Base-by-base conservation (phyloP, 1,140 invertebrate species). In the Ladona fulva region DNA sequence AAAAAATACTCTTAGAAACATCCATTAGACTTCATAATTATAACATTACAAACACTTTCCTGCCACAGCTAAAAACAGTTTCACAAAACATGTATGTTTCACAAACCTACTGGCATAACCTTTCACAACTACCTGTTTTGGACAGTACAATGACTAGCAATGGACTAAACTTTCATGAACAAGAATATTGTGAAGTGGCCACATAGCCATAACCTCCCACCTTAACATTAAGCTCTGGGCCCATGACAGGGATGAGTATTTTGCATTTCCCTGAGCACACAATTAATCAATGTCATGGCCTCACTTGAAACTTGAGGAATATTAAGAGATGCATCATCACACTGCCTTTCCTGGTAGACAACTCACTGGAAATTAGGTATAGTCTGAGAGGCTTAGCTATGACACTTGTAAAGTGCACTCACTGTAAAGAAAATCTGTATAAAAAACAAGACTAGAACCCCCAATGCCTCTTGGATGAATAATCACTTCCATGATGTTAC, bases 1-100 rank as follows among this genome's bases (percentile, higher is more conserved):
- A 6, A 66, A 52, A 66, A 66, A 66, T 66, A 66, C 52, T 66
- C n/a, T 66, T 66, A 66, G 52, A 66, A 66, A 66, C 52, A 66
- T 66, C n/a, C 14, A 66, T 66, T 66, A 66, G 52, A 66, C 52
- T 66, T 66, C 52, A 66, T 66, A 66, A 66, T 66, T 5, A 66
- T 22, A 66, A 66, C n/a, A 22, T 66, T 66, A 66, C 52, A 66
- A 66, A 66, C 52, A 66, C 16, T 66, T 66, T 66, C 52, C 52
- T 22, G 52, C 14, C 52, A 66, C 52, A 66, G 52, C n/a, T 66
- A 66, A 66, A 66, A 66, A 66, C 52, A 66, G 52, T 66, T 66
- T 22, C 52, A 66, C 52, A 66, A 66, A 66, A 66, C 52, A 66
- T 66, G 52, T 66, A 66, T 66, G 52, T 22, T 66, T 66, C 52